phyloP scores from a whole-genome alignment of 1,140 invertebrate genomes.

The Drosophila cardini region DNA sequence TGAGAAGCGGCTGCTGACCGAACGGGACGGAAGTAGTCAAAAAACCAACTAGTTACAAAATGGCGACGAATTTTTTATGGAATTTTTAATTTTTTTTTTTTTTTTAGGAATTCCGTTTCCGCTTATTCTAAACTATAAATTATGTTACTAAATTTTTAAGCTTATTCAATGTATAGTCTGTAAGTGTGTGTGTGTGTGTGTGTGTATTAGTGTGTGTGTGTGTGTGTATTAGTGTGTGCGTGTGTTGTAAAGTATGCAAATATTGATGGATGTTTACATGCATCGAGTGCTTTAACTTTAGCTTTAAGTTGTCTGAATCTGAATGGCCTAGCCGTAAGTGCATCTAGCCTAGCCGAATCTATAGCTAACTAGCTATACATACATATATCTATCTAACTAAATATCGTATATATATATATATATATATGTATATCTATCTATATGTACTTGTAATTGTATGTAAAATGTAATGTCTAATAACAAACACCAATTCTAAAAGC shows the following conservation, averaged over 20 bases:
- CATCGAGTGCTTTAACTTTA: slow-evolving; percentile 25
- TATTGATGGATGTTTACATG: slow-evolving; percentile 34
- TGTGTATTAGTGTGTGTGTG: slow-evolving; percentile 4
- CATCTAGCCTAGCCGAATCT: slow-evolving; percentile 35
- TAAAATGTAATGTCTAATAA: slow-evolving; percentile 5
- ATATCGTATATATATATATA: too few species aligned
- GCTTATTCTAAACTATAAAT: slow-evolving; percentile 7
- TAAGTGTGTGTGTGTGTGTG: background rate
- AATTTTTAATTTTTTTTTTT: background rate
- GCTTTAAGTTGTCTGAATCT: slow-evolving; percentile 25
- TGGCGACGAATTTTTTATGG: background rate
- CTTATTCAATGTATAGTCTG: background rate
- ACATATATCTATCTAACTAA: too few species aligned
- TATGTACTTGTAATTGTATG: background rate
- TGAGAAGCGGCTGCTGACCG: slow-evolving; percentile 85
- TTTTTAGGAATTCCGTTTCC: slow-evolving; percentile 8
- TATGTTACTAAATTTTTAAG: background rate
- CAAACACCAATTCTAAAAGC: slow-evolving; percentile 9
- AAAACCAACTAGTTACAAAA: background rate
- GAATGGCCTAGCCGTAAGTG: slow-evolving; percentile 35
- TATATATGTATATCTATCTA: too few species aligned
- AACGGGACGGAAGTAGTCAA: background rate
- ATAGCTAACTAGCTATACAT: background rate
- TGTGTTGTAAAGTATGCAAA: slow-evolving; percentile 25
- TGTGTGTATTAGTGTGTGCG: background rate